These are phyloP conservation scores for Plodia interpunctella DNA, from an alignment of 1,140 invertebrate genomes.

Conservation along the genomic window DNA sequence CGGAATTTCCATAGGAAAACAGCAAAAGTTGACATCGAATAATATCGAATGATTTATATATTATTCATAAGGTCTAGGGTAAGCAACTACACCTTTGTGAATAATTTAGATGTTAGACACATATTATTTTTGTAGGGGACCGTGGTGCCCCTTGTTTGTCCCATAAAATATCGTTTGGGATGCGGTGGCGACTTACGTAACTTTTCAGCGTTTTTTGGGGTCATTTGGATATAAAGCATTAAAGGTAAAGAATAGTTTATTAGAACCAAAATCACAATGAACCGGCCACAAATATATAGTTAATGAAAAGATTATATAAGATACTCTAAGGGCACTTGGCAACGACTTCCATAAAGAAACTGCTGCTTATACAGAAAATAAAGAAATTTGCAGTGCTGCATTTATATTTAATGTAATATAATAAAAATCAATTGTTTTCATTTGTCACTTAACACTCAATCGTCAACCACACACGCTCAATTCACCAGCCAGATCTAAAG, in stretches of 20 bases:
- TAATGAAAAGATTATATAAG: no score
- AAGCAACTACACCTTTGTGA: slow-evolving; percentile 64
- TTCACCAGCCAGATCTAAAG: background rate
- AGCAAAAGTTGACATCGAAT: slow-evolving; percentile 42
- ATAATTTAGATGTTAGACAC: slow-evolving; percentile 62
- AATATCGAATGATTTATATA: slow-evolving; percentile 64
- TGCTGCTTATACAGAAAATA: no score
- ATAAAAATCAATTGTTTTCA: no score
- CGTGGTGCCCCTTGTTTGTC: slow-evolving; percentile 44
- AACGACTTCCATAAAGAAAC: no score
- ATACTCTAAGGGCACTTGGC: no score
- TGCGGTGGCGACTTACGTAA: background rate
- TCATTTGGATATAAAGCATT: no score
- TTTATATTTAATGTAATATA: no score
- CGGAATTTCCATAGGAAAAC: slow-evolving; percentile 35
- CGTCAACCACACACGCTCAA: background rate
- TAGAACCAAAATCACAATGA: no score
- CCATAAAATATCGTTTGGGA: slow-evolving; percentile 49
- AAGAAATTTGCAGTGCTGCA: no score
- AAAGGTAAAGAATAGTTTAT: no score
- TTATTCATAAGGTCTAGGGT: slow-evolving; percentile 59
- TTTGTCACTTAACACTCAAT: background rate
- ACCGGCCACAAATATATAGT: no score
- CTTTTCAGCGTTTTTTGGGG: background rate
- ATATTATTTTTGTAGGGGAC: slow-evolving; percentile 63